Evolutionary conservation across 2,888 invertebrate species (phyloP), one percentile per base, ranked within the genome.

Genomic region (Ormyrus nitidulus): DNA sequence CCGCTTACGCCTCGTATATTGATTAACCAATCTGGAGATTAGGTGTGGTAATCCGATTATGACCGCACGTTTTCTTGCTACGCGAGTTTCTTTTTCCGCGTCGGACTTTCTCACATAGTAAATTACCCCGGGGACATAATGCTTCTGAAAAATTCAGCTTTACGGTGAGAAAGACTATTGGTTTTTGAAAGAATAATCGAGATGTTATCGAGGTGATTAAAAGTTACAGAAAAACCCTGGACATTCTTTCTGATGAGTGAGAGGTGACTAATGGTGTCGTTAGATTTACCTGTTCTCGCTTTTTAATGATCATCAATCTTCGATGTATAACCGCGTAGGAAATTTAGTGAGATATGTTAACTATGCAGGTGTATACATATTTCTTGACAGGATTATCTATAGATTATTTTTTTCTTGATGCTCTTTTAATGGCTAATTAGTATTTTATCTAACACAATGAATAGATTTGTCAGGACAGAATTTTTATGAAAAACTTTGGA

Each of bases 41-140:
- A 66, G 65, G 65, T 53, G 71, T 65, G 65, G 77, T 71, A 77
- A 71, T 71, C 51, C 65, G 71, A 66, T 71, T 77, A 77, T 71
- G 65, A 77, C 58, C 58, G 51, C n/a, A 11, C 34, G 56, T 69
- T 76, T 69, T 61, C 69, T 51, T 49, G 53, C 46, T 51, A 34
- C 13, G 5, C 46, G 53, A 51, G 68, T 61, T 51, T 48, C 11
- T 44, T 34, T 34, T 49, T n/a, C 9, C 8, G 11, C 46, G 7
- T 2, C 10, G 48, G 44, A 77, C 56, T 77, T 70, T 77, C 58
- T 77, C 70, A 64, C 70, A 64, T 56, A 49, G 13, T 58, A 53
- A 56, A 58, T 70, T 62, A 62, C 5, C 44, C n/a, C 46, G 59
- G 53, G 68, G 61, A 69, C 53, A 61, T 64, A 19, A 7, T 44